Base-by-base conservation (phyloP, 35 echinoderm and acorn worm species). In the Hemicentrotus pulcherrimus region DNA sequence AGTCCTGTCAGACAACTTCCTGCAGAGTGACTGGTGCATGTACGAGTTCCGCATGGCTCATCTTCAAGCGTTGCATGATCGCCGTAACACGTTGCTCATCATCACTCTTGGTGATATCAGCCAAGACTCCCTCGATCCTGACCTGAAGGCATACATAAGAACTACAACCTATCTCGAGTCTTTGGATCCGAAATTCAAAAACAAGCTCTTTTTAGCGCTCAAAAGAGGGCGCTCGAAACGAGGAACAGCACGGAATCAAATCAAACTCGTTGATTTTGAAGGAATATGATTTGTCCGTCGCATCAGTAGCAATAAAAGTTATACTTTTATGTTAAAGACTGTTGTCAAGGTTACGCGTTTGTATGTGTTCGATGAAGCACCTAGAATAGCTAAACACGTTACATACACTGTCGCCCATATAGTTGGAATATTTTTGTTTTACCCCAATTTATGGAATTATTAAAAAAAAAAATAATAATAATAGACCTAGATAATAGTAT, bases 21-120 rank as follows among this genome's bases (percentile, higher is more conserved):
- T 96, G 0, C 65, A 93, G 32, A 97, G 97, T 78, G 97, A 97
- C 31, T 97, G 97, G 97, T 97, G 97, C 86, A 95, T 91, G 60
- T 97, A 96, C 85, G 97, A 97, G 85, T 95, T 97, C 59, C 94
- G 96, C 14, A 96, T 91, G 50, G 94, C 97, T 19, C 95, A 97
- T 86, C 88, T 96, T 46, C 95, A 96, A 85, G 95, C 95, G 28
- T 58, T 97, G 6, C n/a, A 90, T 0, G 95, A 97, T 60, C 94
- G 94, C 22, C 45, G 91, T 13, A 87, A 96, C 8, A 96, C 95
- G 6, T 86, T 97, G 46, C 35, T 97, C 31, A 95, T 97, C 61
- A 95, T 96, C 70, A 95, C 95, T 19, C 61, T 55, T 11, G 65
- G 94, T 18, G 95, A 96, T 31, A 86, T 96, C 94, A 6, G 6